Evolutionary conservation across 1,140 invertebrate species (phyloP).

Genomic region (Eubasilissa regina): DNA sequence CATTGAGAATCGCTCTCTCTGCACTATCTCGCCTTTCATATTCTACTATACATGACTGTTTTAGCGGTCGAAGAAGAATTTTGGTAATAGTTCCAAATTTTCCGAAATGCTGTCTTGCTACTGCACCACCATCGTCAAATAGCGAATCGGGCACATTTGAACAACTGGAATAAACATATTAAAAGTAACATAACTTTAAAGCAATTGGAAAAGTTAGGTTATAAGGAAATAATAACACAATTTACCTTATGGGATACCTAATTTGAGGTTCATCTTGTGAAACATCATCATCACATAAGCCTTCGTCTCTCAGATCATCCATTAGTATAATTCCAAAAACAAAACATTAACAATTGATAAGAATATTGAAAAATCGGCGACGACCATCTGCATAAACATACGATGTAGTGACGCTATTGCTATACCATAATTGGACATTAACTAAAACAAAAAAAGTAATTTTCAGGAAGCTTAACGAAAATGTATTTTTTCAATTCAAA

Average conservation of each 20-base stretch:
- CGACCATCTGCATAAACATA: no score
- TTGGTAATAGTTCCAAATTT: constrained; percentile 77
- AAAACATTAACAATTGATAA: no score
- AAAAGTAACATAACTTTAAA: not conserved
- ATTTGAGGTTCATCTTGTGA: constrained; percentile 39
- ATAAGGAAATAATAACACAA: not conserved
- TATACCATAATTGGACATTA: no score
- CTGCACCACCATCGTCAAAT: constrained; percentile 73
- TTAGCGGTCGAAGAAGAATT: constrained; percentile 75
- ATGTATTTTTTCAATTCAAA: no score
- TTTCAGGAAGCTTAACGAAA: no score
- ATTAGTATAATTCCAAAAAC: constrained; percentile 5
- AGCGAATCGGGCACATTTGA: constrained; percentile 77
- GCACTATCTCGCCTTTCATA: constrained; percentile 75
- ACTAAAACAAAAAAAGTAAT: no score
- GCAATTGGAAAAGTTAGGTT: constrained; percentile 9
- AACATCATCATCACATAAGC: constrained; percentile 36
- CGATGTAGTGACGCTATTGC: no score
- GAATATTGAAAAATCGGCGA: no score
- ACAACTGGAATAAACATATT: constrained; percentile 68
- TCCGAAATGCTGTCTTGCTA: constrained; percentile 76
- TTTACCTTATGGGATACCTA: constrained; percentile 45
- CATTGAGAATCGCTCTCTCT: constrained; percentile 73
- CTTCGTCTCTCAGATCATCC: constrained; percentile 36
- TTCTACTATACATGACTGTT: constrained; percentile 75